Evolutionary conservation across 2,888 invertebrate species (phyloP).

Genomic region (Cyrtodaria siliqua): DNA sequence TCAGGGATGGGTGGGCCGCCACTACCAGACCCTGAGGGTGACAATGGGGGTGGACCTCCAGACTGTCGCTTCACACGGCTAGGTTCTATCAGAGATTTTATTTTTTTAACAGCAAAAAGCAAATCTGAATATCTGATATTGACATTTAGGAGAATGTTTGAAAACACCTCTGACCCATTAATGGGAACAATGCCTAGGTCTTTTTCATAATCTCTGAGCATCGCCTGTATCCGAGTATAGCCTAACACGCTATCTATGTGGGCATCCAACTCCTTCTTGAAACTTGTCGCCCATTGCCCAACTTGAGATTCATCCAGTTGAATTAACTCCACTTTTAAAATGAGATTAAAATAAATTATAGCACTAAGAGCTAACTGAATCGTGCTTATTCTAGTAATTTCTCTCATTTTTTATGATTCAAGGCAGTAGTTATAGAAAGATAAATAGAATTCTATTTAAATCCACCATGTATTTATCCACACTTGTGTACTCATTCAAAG

Average conservation of each 20-base stretch:
- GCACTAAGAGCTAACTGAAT: too few species aligned
- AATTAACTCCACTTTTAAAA: too few species aligned
- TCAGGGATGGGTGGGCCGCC: constrained; percentile 1
- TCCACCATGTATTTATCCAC: too few species aligned
- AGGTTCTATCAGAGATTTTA: constrained; percentile 41
- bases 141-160: constrained; percentile 28
- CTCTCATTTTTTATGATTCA: too few species aligned
- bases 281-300: constrained; percentile 13
- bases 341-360: too few species aligned
- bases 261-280: constrained; percentile 39
- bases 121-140: constrained; percentile 41
- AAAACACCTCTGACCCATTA: constrained; percentile 39
- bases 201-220: constrained; percentile 33
- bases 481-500: too few species aligned
- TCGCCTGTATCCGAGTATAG: constrained; percentile 26
- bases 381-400: too few species aligned
- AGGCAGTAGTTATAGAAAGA: too few species aligned
- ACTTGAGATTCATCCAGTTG: constrained; percentile 27
- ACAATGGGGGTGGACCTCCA: constrained; percentile 12
- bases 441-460: too few species aligned
- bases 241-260: constrained; percentile 45
- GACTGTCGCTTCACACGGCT: background rate
- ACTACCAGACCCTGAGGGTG: background rate
- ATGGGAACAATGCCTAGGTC: constrained; percentile 31
- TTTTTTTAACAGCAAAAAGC: constrained; percentile 24